Base-by-base conservation (phyloP, 2,113 vertebrate genomes). In the Prunella himalayana region DNA sequence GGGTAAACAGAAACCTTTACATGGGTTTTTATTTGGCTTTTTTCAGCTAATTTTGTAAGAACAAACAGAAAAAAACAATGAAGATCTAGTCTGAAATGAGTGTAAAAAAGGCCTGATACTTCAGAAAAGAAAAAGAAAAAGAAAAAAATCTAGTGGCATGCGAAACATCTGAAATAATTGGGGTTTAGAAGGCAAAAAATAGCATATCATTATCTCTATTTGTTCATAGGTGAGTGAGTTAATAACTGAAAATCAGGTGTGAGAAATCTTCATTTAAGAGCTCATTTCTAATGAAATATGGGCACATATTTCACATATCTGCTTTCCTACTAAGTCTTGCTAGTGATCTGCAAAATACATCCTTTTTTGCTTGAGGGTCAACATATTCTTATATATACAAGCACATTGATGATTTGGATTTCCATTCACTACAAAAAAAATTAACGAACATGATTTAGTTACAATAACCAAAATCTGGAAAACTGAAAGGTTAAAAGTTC, bases 401-500 rank as follows among this genome's bases (percentile, higher is more conserved):
- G 23, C 18, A 86, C 22, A 44, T 56, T 28, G 51, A 86, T 59
- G 13, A 65, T 95, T 91, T 75, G 42, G 45, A 61, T 85, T 85
- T 94, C 65, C 39, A 31, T 64, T 81, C 37, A 57, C 75, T 39
- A 95, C 76, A 91, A 0, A 25, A 94, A 60, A 91, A 65, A 50
- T 83, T 90, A 92, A 95, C 88, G 69, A 90, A 47, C 47, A 83
- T 39, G 51, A 73, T 54, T 63, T 92, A 83, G 57, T 83, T 2
- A 7, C 72, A 76, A 95, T 88, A 91, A 64, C 91, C 70, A 88
- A 95, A 95, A 91, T 86, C 30, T 85, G 87, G 45, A 88, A 92
- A n/a, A 18, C 44, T 12, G 42, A 91, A 94, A 95, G 90, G 70
- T 95, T 96, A 94, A 95, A 96, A 97, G 93, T 98, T 97, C 92